phyloP scores from a whole-genome alignment of 35 echinoderm and acorn worm species.

The Stichopus chloronotus region DNA sequence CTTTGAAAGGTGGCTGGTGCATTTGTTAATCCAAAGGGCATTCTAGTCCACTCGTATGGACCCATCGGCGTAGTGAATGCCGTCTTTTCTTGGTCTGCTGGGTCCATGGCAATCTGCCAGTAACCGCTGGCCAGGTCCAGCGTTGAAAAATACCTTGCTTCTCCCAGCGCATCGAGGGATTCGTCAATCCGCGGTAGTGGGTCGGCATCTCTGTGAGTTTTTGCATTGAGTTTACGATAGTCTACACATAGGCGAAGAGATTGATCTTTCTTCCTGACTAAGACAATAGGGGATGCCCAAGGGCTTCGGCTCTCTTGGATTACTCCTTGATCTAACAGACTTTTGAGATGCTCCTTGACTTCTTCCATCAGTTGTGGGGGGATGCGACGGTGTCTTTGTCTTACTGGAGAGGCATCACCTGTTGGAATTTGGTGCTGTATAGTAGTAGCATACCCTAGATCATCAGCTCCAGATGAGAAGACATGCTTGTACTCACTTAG shows the following conservation, averaged over 20 bases:
- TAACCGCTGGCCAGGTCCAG: conserved; percentile 55
- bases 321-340: conserved; percentile 18
- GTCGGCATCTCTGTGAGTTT: conserved; percentile 25
- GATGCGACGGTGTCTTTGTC: conserved; percentile 22
- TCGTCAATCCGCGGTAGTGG: conserved; percentile 63
- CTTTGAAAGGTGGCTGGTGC: conserved; percentile 78
- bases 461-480: conserved; percentile 18
- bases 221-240: conserved; percentile 57
- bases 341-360: conserved; percentile 18
- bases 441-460: conserved; percentile 38
- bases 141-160: conserved; percentile 54
- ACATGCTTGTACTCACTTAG: background rate
- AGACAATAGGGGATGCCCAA: conserved; percentile 50
- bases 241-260: conserved; percentile 65
- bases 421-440: conserved; percentile 45
- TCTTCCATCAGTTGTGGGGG: conserved; percentile 38
- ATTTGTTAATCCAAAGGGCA: conserved; percentile 76
- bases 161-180: conserved; percentile 56
- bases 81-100: conserved; percentile 64
- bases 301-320: conserved; percentile 63
- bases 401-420: conserved; percentile 20
- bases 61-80: conserved; percentile 79
- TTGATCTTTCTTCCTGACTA: conserved; percentile 57
- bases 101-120: conserved; percentile 45
- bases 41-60: conserved; percentile 68